These are phyloP conservation scores for Bergia puertoricense DNA, from an alignment of 92 coral and sea anemone genomes.

Conservation along the genomic window DNA sequence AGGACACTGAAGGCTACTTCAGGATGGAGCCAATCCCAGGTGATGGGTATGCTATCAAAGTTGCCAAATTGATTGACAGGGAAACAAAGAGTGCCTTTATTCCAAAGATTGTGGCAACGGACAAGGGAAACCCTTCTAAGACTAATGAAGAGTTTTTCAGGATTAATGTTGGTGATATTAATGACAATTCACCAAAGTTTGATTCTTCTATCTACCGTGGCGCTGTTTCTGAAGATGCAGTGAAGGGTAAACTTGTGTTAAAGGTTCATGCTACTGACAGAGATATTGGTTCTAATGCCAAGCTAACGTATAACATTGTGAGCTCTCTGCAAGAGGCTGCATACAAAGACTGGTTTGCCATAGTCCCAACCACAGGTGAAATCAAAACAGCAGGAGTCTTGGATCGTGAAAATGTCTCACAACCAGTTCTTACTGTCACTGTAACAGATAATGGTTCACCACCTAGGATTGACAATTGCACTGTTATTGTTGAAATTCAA, in stretches of 20 bases:
- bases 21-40: slow-evolving; percentile 49
- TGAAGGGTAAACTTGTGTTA: slow-evolving; percentile 61
- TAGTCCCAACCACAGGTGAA: slow-evolving; percentile 69
- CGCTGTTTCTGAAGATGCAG: slow-evolving; percentile 71
- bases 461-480: slow-evolving; percentile 73
- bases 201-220: slow-evolving; percentile 65
- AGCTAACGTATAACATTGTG: slow-evolving; percentile 67
- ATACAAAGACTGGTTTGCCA: slow-evolving; percentile 76
- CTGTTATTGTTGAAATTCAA: slow-evolving; percentile 73
- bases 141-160: slow-evolving; percentile 60
- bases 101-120: slow-evolving; percentile 69
- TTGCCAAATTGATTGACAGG: slow-evolving; percentile 79
- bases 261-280: slow-evolving; percentile 74
- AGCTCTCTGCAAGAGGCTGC: slow-evolving; percentile 35
- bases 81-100: slow-evolving; percentile 56
- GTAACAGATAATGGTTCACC: slow-evolving; percentile 81
- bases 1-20: slow-evolving; percentile 75
- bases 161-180: slow-evolving; percentile 85
- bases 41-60: slow-evolving; percentile 66
- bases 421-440: slow-evolving; percentile 55
- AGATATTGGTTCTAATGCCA: slow-evolving; percentile 67
- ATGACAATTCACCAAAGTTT: slow-evolving; percentile 88
- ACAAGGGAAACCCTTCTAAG: slow-evolving; percentile 77
- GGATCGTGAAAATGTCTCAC: slow-evolving; percentile 82
- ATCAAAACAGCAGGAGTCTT: slow-evolving; percentile 67